phyloP scores from a whole-genome alignment of 2,113 vertebrate genomes.

The Leucosticte australis region DNA sequence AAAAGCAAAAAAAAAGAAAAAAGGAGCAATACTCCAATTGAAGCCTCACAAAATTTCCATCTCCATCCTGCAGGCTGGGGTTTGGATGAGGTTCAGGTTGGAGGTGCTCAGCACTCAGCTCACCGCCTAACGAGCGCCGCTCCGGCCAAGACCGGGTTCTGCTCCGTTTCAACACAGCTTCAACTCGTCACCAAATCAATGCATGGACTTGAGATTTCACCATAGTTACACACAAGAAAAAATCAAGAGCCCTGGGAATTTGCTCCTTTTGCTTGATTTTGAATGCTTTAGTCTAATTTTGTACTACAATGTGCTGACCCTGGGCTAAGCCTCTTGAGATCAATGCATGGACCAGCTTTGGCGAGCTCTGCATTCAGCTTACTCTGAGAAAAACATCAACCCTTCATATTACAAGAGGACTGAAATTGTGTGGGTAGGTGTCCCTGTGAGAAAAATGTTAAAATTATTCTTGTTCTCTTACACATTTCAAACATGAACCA shows the following conservation, averaged over 20 bases:
- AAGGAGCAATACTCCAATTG: neutral
- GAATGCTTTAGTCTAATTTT: neutral
- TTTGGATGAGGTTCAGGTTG: conserved; percentile 21
- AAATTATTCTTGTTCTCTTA: neutral
- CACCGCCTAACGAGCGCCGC: fast-evolving
- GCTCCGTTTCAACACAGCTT: neutral
- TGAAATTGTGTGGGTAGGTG: neutral
- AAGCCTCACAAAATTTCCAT: conserved; percentile 21
- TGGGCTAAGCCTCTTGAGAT: neutral
- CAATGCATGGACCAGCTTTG: neutral
- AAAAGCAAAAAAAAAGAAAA: neutral
- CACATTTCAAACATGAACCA: neutral
- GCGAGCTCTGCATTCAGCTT: neutral
- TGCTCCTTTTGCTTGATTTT: neutral
- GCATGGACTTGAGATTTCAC: neutral
- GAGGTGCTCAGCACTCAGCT: conserved; percentile 17
- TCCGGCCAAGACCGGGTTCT: neutral
- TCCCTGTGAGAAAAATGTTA: neutral
- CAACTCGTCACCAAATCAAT: neutral
- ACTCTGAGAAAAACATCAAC: neutral
- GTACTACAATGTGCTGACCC: neutral
- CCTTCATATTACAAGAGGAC: neutral
- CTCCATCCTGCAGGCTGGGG: neutral
- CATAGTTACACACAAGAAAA: neutral
- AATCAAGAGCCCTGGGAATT: neutral